phyloP scores from a whole-genome alignment of 2,888 invertebrate genomes.

The Euzetes globulus region DNA sequence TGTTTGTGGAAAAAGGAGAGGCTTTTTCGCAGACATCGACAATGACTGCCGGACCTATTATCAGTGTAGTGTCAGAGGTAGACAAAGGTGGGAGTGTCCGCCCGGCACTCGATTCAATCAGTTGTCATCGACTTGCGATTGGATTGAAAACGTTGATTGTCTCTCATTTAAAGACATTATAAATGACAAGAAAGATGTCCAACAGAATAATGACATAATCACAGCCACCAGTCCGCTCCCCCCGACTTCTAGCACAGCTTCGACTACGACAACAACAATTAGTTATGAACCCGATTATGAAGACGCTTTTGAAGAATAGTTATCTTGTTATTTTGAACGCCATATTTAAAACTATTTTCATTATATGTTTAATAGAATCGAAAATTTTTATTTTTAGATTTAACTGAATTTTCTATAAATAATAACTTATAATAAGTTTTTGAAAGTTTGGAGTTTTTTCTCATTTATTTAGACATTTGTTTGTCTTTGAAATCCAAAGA shows the following conservation, averaged over 20 bases:
- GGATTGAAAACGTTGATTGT: slow-evolving; percentile 26
- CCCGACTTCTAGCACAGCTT: neutral
- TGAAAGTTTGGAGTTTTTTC: too few relatives aligned
- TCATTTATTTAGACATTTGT: too few relatives aligned
- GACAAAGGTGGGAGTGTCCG: slow-evolving; percentile 25
- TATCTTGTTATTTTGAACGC: neutral
- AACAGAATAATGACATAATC: neutral
- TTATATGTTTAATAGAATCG: too few relatives aligned
- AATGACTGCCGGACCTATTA: slow-evolving; percentile 29
- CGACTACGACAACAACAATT: neutral
- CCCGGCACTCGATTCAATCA: slow-evolving; percentile 29
- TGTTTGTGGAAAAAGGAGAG: slow-evolving; percentile 11
- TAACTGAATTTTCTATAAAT: too few relatives aligned
- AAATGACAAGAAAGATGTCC: neutral
- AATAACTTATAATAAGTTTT: too few relatives aligned
- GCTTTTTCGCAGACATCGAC: slow-evolving; percentile 31
- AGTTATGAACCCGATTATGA: neutral
- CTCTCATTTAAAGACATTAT: neutral
- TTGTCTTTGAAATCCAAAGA: too few relatives aligned
- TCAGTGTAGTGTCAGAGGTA: slow-evolving; percentile 20
- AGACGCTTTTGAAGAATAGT: neutral
- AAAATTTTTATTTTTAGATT: too few relatives aligned
- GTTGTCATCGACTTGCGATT: slow-evolving; percentile 19
- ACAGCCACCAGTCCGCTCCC: neutral
- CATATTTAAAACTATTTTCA: neutral